Percentiles rank a stretch among this genome's conserved stretches.
Evolutionary conservation across 1,140 invertebrate genomes (phyloP).

Genomic region (Charaxes varanes): DNA sequence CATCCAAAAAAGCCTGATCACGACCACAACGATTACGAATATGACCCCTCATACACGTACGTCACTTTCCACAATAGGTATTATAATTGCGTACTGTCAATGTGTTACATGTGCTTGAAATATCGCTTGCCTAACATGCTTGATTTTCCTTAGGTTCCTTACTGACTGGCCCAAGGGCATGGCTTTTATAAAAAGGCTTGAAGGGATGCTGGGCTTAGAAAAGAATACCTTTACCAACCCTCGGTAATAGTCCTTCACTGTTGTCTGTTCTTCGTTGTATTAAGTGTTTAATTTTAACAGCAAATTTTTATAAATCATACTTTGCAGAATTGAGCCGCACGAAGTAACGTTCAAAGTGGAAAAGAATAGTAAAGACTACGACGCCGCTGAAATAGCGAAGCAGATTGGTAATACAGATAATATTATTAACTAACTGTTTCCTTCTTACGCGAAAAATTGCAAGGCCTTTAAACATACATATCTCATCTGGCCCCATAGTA

Average conservation of each 20-base stretch:
- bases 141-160: constrained; percentile 39
- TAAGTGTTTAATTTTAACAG: not conserved
- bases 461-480: no score
- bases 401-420: constrained; percentile 83
- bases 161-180: constrained; percentile 75
- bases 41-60: constrained; percentile 82
- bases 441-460: no score
- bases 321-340: constrained; percentile 80
- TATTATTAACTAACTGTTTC: no score
- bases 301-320: no score
- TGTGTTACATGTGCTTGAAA: constrained; percentile 7
- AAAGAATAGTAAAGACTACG: constrained; percentile 80
- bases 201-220: constrained; percentile 77
- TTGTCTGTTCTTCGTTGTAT: constrained; percentile 4
- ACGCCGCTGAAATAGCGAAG: constrained; percentile 82
- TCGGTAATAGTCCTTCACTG: constrained; percentile 35
- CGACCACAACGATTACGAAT: constrained; percentile 70
- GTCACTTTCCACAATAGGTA: constrained; percentile 80
- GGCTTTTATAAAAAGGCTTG: constrained; percentile 75
- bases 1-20: constrained; percentile 32
- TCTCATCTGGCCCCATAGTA: no score
- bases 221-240: constrained; percentile 64
- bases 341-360: constrained; percentile 90
- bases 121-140: constrained; percentile 10
- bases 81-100: constrained; percentile 18